phyloP scores from a whole-genome alignment of 2,888 invertebrate genomes.

The Lacanobia oleracea region DNA sequence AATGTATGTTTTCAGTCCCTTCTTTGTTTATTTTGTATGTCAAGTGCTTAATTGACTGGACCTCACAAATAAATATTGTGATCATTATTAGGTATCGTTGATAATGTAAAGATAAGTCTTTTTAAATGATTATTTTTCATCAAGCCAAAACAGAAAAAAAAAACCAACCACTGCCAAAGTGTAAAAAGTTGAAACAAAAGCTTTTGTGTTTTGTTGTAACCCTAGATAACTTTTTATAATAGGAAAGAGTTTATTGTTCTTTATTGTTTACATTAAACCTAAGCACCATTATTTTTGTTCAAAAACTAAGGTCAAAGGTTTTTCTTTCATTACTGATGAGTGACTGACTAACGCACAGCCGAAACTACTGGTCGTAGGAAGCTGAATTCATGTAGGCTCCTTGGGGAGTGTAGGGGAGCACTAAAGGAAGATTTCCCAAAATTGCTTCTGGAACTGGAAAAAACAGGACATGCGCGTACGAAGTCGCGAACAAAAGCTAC shows the following conservation, averaged over 20 bases:
- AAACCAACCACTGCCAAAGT: too few relatives aligned
- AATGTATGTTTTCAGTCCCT: neutral
- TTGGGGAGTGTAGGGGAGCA: too few relatives aligned
- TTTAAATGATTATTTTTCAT: neutral
- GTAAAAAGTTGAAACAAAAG: neutral
- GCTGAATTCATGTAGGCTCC: too few relatives aligned
- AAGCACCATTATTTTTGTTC: too few relatives aligned
- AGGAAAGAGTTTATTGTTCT: neutral
- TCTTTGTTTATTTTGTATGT: constrained; percentile 5
- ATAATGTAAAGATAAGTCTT: neutral
- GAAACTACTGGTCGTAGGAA: too few relatives aligned
- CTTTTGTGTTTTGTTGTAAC: neutral
- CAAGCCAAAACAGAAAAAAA: neutral
- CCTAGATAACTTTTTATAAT: neutral
- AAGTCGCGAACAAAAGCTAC: too few relatives aligned
- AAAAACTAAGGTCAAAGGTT: neutral
- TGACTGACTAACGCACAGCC: too few relatives aligned
- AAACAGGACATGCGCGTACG: too few relatives aligned
- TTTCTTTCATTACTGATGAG: too few relatives aligned
- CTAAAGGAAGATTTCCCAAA: too few relatives aligned
- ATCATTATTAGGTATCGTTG: neutral
- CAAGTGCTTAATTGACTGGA: neutral
- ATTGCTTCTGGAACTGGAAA: too few relatives aligned
- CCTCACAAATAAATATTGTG: neutral
- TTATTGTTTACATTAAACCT: neutral